Percentiles rank a stretch among this genome's conserved stretches.
Conservation (phyloP, 2,797 vertebrate species). For the Acanthiza pusilla region DNA sequence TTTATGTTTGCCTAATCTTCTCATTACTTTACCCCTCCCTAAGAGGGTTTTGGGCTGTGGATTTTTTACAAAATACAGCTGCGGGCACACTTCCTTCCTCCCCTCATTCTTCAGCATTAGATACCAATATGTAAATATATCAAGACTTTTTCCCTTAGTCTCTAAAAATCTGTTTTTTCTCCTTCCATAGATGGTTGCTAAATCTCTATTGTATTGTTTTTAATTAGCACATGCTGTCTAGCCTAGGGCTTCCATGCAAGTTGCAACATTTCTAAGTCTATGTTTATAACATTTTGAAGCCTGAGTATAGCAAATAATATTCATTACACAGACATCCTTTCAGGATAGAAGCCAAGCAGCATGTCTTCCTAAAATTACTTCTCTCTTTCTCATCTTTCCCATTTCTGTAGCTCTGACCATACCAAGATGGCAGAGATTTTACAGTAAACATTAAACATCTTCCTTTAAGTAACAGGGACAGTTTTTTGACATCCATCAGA, state of each 20-base stretch:
- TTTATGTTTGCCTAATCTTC: neutral
- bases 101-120: neutral
- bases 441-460: neutral
- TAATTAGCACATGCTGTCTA: neutral
- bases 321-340: neutral
- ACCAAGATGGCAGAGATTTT: neutral
- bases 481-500: neutral
- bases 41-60: neutral
- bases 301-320: neutral
- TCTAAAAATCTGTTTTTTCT: neutral
- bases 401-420: neutral
- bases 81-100: neutral
- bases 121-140: neutral
- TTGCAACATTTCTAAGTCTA: neutral
- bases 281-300: neutral
- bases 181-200: neutral
- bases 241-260: conserved; percentile 13
- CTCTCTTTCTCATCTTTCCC: neutral
- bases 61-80: neutral
- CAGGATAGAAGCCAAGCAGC: neutral
- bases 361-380: neutral
- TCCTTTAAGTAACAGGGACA: neutral
- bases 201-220: neutral
- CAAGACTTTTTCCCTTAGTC: neutral
- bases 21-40: neutral